phyloP scores from a whole-genome alignment of 1,140 invertebrate species.

The Drosophila ercepeae region DNA sequence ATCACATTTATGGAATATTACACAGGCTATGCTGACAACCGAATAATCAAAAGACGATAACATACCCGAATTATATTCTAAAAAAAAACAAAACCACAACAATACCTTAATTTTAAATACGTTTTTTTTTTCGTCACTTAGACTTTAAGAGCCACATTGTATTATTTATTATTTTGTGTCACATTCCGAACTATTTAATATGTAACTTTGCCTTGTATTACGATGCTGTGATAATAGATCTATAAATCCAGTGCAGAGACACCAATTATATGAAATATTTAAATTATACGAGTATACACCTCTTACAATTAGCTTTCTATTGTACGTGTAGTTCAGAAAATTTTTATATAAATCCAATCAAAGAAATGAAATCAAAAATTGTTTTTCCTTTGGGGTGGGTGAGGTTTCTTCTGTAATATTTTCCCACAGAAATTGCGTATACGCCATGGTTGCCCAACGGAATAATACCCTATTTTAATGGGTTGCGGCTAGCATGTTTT shows the following conservation, averaged over 20 bases:
- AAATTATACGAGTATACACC: constrained; percentile 4
- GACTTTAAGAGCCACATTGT: constrained; percentile 18
- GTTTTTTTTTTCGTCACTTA: constrained; percentile 17
- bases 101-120: neutral
- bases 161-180: constrained; percentile 61
- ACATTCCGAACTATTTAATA: constrained; percentile 45
- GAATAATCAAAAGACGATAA: constrained; percentile 11
- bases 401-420: constrained; percentile 51
- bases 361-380: constrained; percentile 10
- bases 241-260: constrained; percentile 38
- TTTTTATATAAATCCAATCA: constrained; percentile 17
- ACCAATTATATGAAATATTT: neutral
- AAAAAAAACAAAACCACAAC: too few relatives aligned
- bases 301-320: constrained; percentile 1
- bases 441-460: constrained; percentile 33
- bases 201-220: constrained; percentile 63
- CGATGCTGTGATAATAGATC: constrained; percentile 70
- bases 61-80: neutral
- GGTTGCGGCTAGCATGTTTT: constrained; percentile 34
- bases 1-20: constrained; percentile 11
- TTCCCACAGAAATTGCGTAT: constrained; percentile 64
- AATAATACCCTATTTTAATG: constrained; percentile 37
- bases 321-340: constrained; percentile 9
- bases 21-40: constrained; percentile 42
- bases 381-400: neutral